Conservation (phyloP, 2,888 invertebrate species). For the Ichneumoninae sp. region DNA sequence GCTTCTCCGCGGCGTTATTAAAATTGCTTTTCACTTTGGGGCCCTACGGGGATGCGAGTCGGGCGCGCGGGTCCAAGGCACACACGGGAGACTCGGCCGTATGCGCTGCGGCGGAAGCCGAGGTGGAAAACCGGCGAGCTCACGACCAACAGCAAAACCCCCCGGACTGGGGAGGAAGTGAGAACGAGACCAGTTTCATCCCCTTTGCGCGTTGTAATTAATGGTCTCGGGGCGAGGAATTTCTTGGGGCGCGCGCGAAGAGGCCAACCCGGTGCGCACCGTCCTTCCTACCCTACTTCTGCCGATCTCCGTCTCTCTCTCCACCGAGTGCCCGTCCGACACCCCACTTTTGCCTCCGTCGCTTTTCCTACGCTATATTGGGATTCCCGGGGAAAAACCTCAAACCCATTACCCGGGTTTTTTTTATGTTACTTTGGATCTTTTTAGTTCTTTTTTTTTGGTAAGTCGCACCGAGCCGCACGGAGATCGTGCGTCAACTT, state of each 20-base stretch:
- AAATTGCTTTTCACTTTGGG: constrained; percentile 65
- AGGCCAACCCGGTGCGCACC: constrained; percentile 38
- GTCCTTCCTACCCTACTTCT: constrained; percentile 12
- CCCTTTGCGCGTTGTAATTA: constrained; percentile 63
- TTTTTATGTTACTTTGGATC: constrained; percentile 23
- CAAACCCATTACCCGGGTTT: constrained; percentile 57
- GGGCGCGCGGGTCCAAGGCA: background rate
- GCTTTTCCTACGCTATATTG: constrained; percentile 48
- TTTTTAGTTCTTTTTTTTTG: background rate
- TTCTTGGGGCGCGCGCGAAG: constrained; percentile 51
- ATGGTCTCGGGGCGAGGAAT: constrained; percentile 61
- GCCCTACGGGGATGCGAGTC: constrained; percentile 31
- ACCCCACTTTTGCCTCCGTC: constrained; percentile 35
- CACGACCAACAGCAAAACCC: constrained; percentile 16
- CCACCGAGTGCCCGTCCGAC: background rate
- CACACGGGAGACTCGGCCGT: background rate
- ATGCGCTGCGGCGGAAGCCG: constrained; percentile 8
- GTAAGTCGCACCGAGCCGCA: background rate
- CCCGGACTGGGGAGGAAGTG: constrained; percentile 1
- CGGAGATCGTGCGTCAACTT: background rate
- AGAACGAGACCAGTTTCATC: constrained; percentile 60
- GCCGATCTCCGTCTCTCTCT: background rate
- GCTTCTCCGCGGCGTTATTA: constrained; percentile 56
- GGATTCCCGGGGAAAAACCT: constrained; percentile 62
- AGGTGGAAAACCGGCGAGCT: constrained; percentile 2